Conservation (phyloP, 2,113 vertebrate species). For the Albula goreensis region DNA sequence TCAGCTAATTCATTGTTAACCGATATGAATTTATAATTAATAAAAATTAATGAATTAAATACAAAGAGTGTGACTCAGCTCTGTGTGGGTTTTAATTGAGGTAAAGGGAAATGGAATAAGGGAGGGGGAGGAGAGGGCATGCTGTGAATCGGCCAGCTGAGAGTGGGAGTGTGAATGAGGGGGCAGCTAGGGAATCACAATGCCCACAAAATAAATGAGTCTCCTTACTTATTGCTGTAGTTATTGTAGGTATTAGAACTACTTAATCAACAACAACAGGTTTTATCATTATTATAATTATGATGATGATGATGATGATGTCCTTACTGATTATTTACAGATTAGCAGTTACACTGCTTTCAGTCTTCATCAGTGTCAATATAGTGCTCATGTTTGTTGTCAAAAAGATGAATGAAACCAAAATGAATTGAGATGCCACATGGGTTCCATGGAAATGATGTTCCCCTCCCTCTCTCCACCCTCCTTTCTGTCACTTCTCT, state of each 20-base stretch:
- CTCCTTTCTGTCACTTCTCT: neutral
- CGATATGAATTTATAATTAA: slow-evolving; percentile 11
- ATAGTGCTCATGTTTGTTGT: no score
- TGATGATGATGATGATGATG: no score
- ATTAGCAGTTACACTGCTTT: no score
- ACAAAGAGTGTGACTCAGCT: neutral
- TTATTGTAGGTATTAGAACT: no score
- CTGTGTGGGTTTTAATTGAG: neutral
- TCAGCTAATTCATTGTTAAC: neutral
- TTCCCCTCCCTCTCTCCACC: neutral
- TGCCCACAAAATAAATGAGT: neutral
- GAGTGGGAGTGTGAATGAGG: neutral
- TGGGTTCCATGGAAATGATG: no score
- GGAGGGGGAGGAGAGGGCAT: neutral
- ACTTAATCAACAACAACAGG: no score
- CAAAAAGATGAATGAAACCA: no score
- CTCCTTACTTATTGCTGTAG: neutral
- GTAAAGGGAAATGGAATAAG: neutral
- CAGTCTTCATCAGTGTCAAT: no score
- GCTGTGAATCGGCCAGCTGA: neutral
- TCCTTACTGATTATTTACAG: no score
- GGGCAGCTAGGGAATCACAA: no score
- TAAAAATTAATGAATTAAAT: slow-evolving; percentile 17
- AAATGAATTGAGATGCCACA: no score
- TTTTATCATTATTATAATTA: no score